phyloP scores from a whole-genome alignment of 2,113 vertebrate species.

The Xenopus laevis region DNA sequence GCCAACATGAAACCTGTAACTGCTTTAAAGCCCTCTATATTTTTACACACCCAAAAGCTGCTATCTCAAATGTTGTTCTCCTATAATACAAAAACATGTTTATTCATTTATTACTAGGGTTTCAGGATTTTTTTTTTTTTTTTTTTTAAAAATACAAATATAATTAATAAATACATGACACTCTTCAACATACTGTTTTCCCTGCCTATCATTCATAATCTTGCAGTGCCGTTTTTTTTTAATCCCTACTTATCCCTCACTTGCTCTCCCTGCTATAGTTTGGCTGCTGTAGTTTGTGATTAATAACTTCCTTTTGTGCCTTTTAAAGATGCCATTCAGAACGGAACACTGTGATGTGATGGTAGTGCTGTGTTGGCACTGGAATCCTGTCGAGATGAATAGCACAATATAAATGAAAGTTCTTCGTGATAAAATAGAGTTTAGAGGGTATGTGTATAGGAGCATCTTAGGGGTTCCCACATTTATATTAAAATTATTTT shows the following conservation, averaged over 20 bases:
- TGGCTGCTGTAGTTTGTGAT: slow-evolving; percentile 4
- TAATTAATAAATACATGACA: no score
- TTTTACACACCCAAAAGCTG: no score
- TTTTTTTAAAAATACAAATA: no score
- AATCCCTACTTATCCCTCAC: background rate
- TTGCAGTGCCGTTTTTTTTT: no score
- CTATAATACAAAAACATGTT: no score
- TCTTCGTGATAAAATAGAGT: slow-evolving; percentile 3
- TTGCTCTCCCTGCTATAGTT: background rate
- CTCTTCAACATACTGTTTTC: no score
- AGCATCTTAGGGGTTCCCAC: background rate
- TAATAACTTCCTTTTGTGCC: slow-evolving; percentile 14
- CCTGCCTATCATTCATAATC: no score
- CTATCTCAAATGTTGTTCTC: no score
- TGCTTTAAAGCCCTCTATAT: no score
- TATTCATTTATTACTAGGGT: no score
- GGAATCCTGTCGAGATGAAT: slow-evolving; percentile 8
- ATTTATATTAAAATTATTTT: slow-evolving; percentile 5
- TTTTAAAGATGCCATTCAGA: slow-evolving; percentile 15
- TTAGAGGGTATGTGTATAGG: background rate
- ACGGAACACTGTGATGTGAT: background rate
- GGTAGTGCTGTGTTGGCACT: background rate
- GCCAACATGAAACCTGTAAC: no score
- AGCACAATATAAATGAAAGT: background rate
- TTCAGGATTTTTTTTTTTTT: no score